Conservation (phyloP, 2,113 vertebrate species). For the Cyrtonyx montezumae region DNA sequence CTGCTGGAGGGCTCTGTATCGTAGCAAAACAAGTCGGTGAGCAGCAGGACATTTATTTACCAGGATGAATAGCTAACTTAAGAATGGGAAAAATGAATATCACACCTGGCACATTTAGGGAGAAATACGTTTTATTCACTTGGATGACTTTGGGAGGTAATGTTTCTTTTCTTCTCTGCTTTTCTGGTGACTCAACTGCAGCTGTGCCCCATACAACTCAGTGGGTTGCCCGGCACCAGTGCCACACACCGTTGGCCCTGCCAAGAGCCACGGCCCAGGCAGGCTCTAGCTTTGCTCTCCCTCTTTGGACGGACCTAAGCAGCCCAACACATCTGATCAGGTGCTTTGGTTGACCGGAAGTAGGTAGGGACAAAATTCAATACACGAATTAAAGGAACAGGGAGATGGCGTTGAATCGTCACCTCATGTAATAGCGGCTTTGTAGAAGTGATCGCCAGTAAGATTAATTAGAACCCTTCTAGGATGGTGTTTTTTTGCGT, state of each 20-base stretch:
- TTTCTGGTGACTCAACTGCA: slow-evolving; percentile 16
- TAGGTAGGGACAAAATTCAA: slow-evolving; percentile 6
- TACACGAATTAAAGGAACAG: slow-evolving; percentile 8
- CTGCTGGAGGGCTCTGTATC: slow-evolving; percentile 32
- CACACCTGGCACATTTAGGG: slow-evolving; percentile 51
- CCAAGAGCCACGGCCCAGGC: background rate
- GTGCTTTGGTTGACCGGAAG: slow-evolving; percentile 22
- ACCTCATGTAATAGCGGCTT: background rate
- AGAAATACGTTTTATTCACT: slow-evolving; percentile 69
- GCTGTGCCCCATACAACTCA: background rate
- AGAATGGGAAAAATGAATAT: slow-evolving; percentile 44
- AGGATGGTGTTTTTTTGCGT: background rate
- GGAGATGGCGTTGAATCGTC: slow-evolving; percentile 8
- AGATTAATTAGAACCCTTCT: background rate
- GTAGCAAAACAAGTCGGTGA: slow-evolving; percentile 47
- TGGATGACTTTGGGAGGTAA: slow-evolving; percentile 46
- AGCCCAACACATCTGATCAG: background rate
- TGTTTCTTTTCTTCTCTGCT: slow-evolving; percentile 33
- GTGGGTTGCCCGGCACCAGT: background rate
- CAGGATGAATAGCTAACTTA: slow-evolving; percentile 60
- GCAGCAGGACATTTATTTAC: slow-evolving; percentile 65
- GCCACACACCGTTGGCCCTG: background rate
- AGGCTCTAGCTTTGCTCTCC: background rate
- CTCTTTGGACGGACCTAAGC: background rate
- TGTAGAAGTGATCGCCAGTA: background rate